Evolutionary conservation across 2,113 vertebrate species (phyloP).

Genomic region (Calonectris borealis): DNA sequence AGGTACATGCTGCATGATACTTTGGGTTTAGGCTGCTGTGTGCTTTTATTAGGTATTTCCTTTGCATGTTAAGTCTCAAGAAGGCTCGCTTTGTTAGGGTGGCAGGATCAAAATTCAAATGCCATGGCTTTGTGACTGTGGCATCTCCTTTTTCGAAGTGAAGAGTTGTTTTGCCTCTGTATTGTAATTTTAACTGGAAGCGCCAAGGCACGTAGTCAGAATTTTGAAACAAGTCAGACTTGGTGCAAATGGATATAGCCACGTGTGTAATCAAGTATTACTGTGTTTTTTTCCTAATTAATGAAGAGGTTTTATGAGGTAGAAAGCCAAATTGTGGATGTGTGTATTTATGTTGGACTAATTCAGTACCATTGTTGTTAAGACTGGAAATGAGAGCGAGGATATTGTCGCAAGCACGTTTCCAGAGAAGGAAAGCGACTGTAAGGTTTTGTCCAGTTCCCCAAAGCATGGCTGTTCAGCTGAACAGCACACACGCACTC

Average conservation of each 20-base stretch:
- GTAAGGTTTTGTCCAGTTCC: not conserved
- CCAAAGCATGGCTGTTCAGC: not conserved
- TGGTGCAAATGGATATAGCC: not conserved
- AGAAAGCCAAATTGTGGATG: not conserved
- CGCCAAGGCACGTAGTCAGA: not conserved
- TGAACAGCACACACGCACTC: not conserved
- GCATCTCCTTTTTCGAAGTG: not conserved
- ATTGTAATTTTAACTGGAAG: not conserved
- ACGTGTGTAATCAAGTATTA: not conserved
- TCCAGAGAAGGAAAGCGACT: not conserved
- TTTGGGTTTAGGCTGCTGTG: not conserved
- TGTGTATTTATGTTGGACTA: not conserved
- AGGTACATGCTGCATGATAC: rapidly evolving
- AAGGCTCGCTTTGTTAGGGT: not conserved
- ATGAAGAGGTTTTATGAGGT: not conserved
- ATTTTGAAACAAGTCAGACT: not conserved
- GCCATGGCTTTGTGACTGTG: not conserved
- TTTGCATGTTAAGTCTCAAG: not conserved
- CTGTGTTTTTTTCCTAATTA: not conserved
- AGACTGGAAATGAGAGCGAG: not conserved
- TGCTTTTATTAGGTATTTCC: not conserved
- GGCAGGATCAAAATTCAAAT: not conserved
- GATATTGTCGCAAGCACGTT: not conserved
- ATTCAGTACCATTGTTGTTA: not conserved
- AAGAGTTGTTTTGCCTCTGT: not conserved